Evolutionary conservation across 2,888 invertebrate genomes (phyloP).

Genomic region (Crepidodera aurea): DNA sequence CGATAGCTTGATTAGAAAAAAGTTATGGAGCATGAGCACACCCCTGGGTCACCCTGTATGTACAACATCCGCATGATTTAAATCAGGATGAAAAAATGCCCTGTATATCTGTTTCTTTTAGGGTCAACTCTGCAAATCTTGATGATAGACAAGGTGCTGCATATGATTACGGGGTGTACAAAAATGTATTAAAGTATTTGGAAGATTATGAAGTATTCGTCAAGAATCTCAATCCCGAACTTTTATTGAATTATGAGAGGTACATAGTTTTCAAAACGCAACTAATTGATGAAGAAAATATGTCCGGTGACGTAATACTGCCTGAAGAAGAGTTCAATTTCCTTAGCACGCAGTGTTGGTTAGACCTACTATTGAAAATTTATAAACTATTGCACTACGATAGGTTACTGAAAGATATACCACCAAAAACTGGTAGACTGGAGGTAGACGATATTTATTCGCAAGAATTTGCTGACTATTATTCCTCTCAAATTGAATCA

Average conservation of each 20-base stretch:
- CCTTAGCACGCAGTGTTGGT: slow-evolving; percentile 64
- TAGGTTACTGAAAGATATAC: slow-evolving; percentile 45
- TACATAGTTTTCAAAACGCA: slow-evolving; percentile 51
- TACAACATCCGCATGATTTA: too few species aligned
- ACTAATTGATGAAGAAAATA: slow-evolving; percentile 25
- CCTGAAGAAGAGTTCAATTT: slow-evolving; percentile 44
- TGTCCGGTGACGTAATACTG: slow-evolving; percentile 23
- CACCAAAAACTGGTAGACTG: background rate
- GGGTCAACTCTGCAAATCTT: slow-evolving; percentile 23
- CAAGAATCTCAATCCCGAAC: slow-evolving; percentile 58
- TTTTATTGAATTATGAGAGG: slow-evolving; percentile 59
- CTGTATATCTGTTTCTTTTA: slow-evolving; percentile 25
- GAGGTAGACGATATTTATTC: slow-evolving; percentile 17
- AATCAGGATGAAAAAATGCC: too few species aligned
- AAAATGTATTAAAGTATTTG: slow-evolving; percentile 56
- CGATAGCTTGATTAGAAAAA: too few species aligned
- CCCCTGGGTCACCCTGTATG: too few species aligned
- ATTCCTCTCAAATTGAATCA: slow-evolving; percentile 9
- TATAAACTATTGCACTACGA: slow-evolving; percentile 68
- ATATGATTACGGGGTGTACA: slow-evolving; percentile 54
- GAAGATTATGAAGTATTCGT: slow-evolving; percentile 55
- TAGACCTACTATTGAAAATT: slow-evolving; percentile 69
- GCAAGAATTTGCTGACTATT: slow-evolving; percentile 48
- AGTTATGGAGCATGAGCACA: too few species aligned
- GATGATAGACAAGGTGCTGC: slow-evolving; percentile 36